phyloP scores from a whole-genome alignment of 2,113 vertebrate genomes.

The Octodon degus region DNA sequence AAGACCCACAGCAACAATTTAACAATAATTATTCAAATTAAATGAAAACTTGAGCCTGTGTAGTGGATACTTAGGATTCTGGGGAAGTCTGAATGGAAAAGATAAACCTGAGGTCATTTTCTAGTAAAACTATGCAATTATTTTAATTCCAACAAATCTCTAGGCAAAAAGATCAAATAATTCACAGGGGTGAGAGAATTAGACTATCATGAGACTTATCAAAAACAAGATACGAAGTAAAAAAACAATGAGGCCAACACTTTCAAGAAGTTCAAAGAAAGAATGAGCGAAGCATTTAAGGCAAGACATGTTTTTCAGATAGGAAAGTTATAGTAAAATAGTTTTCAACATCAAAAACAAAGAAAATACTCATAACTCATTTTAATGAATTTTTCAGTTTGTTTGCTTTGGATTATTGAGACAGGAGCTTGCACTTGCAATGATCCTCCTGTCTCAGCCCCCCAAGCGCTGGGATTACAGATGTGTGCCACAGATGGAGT shows the following conservation, averaged over 20 bases:
- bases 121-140: not conserved
- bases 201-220: not conserved
- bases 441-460: not conserved
- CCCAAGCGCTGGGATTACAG: not conserved
- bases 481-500: not conserved
- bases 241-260: not conserved
- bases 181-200: not conserved
- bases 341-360: not conserved
- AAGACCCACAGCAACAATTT: not conserved
- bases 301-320: not conserved
- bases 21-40: constrained; percentile 4
- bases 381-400: not conserved
- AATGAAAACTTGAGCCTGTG: not conserved
- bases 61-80: not conserved
- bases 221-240: not conserved
- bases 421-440: not conserved
- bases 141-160: not conserved
- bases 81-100: not conserved
- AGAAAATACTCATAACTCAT: not conserved
- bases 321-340: constrained; percentile 1
- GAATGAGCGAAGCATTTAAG: not conserved
- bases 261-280: constrained; percentile 18
- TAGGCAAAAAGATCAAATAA: not conserved
- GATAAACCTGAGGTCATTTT: not conserved
- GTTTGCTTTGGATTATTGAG: not conserved